phyloP scores from a whole-genome alignment of 2,113 vertebrate species.

The Columbina picui region DNA sequence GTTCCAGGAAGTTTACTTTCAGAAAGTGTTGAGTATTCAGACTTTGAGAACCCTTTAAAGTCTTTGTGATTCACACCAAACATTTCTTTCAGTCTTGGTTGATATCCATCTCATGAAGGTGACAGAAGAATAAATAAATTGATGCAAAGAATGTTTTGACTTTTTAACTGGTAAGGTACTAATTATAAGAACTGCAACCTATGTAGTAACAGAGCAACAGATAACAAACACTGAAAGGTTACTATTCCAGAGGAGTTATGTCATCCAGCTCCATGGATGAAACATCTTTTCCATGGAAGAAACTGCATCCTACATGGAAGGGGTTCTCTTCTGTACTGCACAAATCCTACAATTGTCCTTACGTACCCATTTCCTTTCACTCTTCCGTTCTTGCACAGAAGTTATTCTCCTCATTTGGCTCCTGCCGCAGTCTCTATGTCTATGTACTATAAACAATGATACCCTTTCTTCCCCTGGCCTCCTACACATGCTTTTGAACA shows the following conservation, averaged over 20 bases:
- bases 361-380: slow-evolving; percentile 40
- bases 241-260: neutral
- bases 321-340: slow-evolving; percentile 10
- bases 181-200: neutral
- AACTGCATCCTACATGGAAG: neutral
- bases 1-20: slow-evolving; percentile 42
- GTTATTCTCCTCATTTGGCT: slow-evolving; percentile 32
- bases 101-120: neutral
- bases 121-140: neutral
- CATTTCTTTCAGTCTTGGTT: neutral
- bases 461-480: neutral
- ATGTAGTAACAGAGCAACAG: neutral
- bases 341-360: slow-evolving; percentile 30
- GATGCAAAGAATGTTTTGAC: neutral
- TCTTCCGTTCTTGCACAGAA: neutral
- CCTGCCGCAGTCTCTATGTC: neutral
- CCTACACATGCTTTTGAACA: neutral
- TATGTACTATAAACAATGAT: neutral
- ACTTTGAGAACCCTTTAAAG: neutral
- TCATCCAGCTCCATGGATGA: slow-evolving; percentile 11
- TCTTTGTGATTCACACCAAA: neutral
- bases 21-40: neutral
- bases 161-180: slow-evolving; percentile 12
- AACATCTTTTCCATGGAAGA: slow-evolving; percentile 54
- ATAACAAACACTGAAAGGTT: slow-evolving; percentile 9